A percentile compares a stretch with the other conserved stretches of the same genome.
Conservation (phyloP, 2,113 vertebrate genomes). For the Istiophorus platypterus region DNA sequence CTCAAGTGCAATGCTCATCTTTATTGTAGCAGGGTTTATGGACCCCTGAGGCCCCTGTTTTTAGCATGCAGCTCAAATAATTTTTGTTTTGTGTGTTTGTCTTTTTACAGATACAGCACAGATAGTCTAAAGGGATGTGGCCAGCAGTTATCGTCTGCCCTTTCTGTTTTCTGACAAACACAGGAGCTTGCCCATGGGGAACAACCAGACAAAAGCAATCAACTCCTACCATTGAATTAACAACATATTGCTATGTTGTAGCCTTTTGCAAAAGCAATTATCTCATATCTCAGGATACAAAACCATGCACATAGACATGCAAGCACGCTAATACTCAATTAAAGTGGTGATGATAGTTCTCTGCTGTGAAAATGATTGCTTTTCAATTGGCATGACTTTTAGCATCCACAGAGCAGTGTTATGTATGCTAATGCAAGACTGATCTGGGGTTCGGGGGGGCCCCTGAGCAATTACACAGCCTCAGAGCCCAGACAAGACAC, state of each 20-base stretch:
- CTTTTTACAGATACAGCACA: conserved; percentile 27
- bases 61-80: conserved; percentile 30
- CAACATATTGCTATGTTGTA: conserved; percentile 70
- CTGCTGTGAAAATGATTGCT: conserved; percentile 78
- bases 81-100: conserved; percentile 20
- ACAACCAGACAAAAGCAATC: conserved; percentile 79
- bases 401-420: conserved; percentile 77
- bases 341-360: conserved; percentile 60
- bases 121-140: conserved; percentile 49
- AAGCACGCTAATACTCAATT: conserved; percentile 67
- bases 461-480: conserved; percentile 70
- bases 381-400: conserved; percentile 76
- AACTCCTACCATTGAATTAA: conserved; percentile 78
- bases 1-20: conserved; percentile 41
- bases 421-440: conserved; percentile 80
- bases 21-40: conserved; percentile 58
- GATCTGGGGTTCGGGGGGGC: conserved; percentile 56
- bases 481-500: conserved; percentile 57
- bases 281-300: conserved; percentile 70
- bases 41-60: conserved; percentile 41
- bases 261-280: conserved; percentile 74
- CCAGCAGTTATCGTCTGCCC: conserved; percentile 58
- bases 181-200: conserved; percentile 60
- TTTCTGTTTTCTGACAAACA: conserved; percentile 64
- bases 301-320: conserved; percentile 40